A percentile compares a stretch with the other conserved stretches of the same genome.
Evolutionary conservation across 2,888 invertebrate genomes (phyloP).

Genomic region (Copidosoma aretas): DNA sequence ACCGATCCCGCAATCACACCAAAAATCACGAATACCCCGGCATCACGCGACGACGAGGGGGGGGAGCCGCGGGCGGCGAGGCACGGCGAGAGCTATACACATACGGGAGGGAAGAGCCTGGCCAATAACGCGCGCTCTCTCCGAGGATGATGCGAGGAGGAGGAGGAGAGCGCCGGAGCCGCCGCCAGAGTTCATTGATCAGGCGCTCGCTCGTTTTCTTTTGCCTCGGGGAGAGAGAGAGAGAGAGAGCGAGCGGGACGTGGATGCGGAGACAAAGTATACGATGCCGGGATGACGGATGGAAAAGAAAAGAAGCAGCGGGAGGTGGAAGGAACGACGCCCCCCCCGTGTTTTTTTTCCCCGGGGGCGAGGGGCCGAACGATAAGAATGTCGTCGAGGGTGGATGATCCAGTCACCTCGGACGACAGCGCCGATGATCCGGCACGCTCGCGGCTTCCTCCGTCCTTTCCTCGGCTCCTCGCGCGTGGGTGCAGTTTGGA

Average conservation of each 20-base stretch:
- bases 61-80: background rate
- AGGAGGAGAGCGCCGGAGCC: slow-evolving; percentile 16
- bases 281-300: background rate
- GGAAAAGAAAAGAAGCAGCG: background rate
- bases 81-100: background rate
- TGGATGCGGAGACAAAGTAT: background rate
- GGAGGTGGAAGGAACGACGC: too few species aligned
- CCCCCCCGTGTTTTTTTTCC: too few species aligned
- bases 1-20: too few species aligned
- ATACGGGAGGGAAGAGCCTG: too few species aligned
- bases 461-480: background rate
- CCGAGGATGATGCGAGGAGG: background rate
- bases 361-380: too few species aligned
- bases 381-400: too few species aligned
- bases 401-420: background rate
- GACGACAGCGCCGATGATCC: background rate
- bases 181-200: slow-evolving; percentile 43
- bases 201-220: slow-evolving; percentile 14
- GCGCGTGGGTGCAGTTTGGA: too few species aligned
- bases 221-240: background rate
- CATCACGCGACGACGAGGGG: too few species aligned
- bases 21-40: too few species aligned
- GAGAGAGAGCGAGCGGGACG: too few species aligned
- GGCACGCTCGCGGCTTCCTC: background rate
- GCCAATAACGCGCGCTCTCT: background rate